Evolutionary conservation across 2,797 vertebrate species (phyloP).

Genomic region (Phoeniculus purpureus): DNA sequence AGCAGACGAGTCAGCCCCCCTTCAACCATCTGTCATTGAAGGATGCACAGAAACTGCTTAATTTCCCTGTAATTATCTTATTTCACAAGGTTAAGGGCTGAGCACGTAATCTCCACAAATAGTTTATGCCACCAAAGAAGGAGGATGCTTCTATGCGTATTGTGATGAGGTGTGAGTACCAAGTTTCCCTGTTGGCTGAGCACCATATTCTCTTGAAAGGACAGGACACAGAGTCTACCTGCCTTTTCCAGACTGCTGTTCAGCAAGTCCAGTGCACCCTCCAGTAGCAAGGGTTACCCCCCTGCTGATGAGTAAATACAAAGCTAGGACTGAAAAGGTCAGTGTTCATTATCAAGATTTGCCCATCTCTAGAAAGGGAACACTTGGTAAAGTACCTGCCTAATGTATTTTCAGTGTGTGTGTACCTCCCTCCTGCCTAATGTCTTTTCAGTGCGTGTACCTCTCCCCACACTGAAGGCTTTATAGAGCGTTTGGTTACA

Average conservation of each 20-base stretch:
- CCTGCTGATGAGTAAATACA: neutral
- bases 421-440: neutral
- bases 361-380: neutral
- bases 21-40: neutral
- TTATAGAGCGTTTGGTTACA: neutral
- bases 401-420: neutral
- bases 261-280: accelerated
- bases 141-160: accelerated
- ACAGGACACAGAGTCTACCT: neutral
- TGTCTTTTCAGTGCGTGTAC: neutral
- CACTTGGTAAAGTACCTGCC: neutral
- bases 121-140: neutral
- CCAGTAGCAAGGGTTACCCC: neutral
- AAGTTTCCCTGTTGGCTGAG: neutral
- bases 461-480: neutral
- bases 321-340: neutral
- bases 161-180: accelerated
- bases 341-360: neutral
- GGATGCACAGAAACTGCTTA: neutral
- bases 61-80: neutral
- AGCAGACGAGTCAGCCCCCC: neutral
- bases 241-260: neutral
- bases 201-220: accelerated
- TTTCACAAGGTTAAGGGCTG: neutral
- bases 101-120: neutral